phyloP scores from a whole-genome alignment of 1,140 invertebrate species.

The Dendroctonus ponderosae region DNA sequence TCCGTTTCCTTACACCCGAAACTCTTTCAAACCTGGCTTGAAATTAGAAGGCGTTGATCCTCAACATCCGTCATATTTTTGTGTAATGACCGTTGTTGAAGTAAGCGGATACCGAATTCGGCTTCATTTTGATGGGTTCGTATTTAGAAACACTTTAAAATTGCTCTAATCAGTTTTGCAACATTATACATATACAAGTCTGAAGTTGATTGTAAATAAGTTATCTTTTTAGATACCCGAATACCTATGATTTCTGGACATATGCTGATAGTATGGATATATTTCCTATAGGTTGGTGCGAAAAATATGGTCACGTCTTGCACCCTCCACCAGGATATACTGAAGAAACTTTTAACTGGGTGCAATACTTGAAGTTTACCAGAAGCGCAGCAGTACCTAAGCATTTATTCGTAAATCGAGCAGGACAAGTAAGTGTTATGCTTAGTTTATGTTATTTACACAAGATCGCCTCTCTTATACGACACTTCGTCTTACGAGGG shows the following conservation, averaged over 20 bases:
- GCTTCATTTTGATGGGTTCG: constrained; percentile 87
- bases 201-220: background rate
- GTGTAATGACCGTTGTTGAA: constrained; percentile 83
- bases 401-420: constrained; percentile 68
- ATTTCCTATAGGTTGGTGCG: constrained; percentile 92
- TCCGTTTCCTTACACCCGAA: constrained; percentile 68
- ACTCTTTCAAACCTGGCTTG: constrained; percentile 82
- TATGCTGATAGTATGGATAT: constrained; percentile 89
- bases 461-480: background rate
- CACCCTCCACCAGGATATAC: constrained; percentile 73
- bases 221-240: constrained; percentile 55
- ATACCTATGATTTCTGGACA: constrained; percentile 91
- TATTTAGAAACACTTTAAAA: background rate
- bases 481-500: background rate
- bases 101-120: constrained; percentile 79
- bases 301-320: constrained; percentile 71
- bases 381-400: constrained; percentile 77
- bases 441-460: background rate
- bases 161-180: background rate
- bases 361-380: constrained; percentile 75
- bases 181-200: background rate
- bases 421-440: constrained; percentile 53
- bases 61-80: constrained; percentile 83
- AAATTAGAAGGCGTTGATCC: constrained; percentile 93
- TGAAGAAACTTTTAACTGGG: constrained; percentile 73